These are phyloP conservation scores for Hyles lineata DNA, from an alignment of 2,888 invertebrate genomes.

Conservation along the genomic window DNA sequence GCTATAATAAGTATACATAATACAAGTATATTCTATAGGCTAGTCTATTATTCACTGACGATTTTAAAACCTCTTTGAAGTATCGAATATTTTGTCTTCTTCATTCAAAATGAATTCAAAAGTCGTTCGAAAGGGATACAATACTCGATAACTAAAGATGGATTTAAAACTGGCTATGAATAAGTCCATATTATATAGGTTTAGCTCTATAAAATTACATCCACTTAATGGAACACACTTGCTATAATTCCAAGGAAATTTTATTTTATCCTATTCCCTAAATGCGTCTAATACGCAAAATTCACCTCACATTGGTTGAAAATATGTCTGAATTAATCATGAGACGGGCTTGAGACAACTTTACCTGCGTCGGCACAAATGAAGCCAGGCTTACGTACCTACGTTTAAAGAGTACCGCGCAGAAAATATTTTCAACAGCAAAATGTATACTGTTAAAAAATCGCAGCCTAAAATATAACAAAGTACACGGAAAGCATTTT, in stretches of 20 bases:
- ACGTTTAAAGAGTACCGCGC: conserved; percentile 26
- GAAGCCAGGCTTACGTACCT: conserved; percentile 36
- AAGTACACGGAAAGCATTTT: not conserved
- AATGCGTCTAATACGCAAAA: conserved; percentile 18
- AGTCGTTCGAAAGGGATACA: too few relatives aligned
- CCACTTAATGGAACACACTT: not conserved
- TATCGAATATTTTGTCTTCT: too few relatives aligned
- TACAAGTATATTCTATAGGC: not conserved
- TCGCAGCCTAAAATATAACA: not conserved
- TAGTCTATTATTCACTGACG: too few relatives aligned
- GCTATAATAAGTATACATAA: not conserved
- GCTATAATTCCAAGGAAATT: not conserved
- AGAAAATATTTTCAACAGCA: too few relatives aligned
- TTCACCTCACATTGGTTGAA: conserved; percentile 3
- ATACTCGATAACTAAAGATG: too few relatives aligned
- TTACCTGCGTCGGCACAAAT: conserved; percentile 39
- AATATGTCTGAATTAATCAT: conserved; percentile 47
- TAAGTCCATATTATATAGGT: too few relatives aligned
- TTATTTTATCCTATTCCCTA: conserved; percentile 3
- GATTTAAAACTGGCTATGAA: too few relatives aligned
- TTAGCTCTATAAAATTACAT: not conserved
- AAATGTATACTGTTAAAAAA: not conserved
- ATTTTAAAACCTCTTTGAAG: too few relatives aligned
- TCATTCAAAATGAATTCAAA: too few relatives aligned
- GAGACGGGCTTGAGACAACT: conserved; percentile 43